Evolutionary conservation across 2,888 invertebrate genomes (phyloP).

Genomic region (Molanna angustata): DNA sequence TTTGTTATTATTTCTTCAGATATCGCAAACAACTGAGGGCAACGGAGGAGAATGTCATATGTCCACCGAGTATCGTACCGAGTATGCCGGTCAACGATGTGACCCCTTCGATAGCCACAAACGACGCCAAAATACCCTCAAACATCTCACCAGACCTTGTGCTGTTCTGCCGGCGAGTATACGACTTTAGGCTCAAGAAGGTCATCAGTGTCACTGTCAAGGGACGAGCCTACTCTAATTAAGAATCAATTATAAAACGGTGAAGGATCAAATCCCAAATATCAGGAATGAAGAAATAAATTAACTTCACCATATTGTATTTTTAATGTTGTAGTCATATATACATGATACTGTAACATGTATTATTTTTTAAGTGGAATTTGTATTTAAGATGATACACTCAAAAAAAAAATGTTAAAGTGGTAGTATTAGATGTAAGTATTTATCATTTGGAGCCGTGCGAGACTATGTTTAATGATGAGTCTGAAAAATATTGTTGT

Average conservation of each 20-base stretch:
- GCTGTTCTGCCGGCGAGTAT: slow-evolving; percentile 91
- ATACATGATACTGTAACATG: not conserved
- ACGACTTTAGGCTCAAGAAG: slow-evolving; percentile 89
- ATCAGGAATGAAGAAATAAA: not conserved
- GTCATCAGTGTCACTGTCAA: slow-evolving; percentile 41
- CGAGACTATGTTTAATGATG: not conserved
- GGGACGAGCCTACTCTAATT: slow-evolving; percentile 11
- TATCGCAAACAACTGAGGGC: slow-evolving; percentile 81
- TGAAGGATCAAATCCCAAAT: not conserved
- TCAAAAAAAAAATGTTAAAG: not conserved
- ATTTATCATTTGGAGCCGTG: not conserved
- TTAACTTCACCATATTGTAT: not conserved
- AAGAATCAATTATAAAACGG: not conserved
- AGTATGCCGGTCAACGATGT: slow-evolving; percentile 57
- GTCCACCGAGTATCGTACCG: slow-evolving; percentile 72
- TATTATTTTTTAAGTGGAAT: not conserved
- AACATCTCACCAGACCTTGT: slow-evolving; percentile 78
- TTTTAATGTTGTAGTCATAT: not conserved
- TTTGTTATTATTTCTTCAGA: slow-evolving; percentile 54
- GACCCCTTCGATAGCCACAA: slow-evolving; percentile 49
- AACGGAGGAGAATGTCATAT: slow-evolving; percentile 71
- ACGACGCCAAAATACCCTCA: slow-evolving; percentile 65
- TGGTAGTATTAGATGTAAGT: not conserved
- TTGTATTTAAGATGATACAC: not conserved
- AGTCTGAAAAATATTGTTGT: not conserved